These are phyloP conservation scores for Calameuta filiformis DNA, from an alignment of 2,888 invertebrate species.

Conservation along the genomic window DNA sequence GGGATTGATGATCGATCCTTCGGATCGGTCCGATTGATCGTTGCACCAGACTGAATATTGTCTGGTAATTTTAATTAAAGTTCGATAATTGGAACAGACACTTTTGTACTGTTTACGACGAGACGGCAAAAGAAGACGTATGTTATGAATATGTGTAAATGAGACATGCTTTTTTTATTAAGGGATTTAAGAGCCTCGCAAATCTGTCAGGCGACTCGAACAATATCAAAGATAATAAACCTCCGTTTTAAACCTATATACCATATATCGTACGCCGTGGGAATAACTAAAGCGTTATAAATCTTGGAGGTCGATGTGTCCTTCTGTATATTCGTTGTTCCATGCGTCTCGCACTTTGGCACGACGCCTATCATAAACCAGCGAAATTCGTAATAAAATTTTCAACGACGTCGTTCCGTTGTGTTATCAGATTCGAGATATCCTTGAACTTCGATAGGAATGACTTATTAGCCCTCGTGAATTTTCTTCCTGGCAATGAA, in stretches of 20 bases:
- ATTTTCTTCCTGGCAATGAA: neutral
- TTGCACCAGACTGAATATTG: neutral
- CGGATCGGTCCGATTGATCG: too few species aligned
- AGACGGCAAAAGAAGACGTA: neutral
- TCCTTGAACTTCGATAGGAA: neutral
- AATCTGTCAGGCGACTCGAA: too few species aligned
- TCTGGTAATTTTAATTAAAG: neutral
- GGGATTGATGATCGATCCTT: constrained; percentile 68
- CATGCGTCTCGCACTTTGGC: neutral
- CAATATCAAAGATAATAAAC: neutral
- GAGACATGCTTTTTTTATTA: neutral
- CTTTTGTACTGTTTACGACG: neutral
- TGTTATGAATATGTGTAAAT: neutral
- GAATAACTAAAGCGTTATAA: neutral
- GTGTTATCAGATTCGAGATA: neutral
- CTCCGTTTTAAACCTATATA: neutral
- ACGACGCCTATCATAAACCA: neutral
- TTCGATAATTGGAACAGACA: neutral
- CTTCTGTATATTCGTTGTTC: neutral
- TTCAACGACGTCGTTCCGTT: neutral
- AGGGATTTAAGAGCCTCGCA: neutral
- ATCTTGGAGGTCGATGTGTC: neutral
- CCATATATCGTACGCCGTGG: neutral
- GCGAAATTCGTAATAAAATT: neutral
- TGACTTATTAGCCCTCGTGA: neutral